phyloP scores from a whole-genome alignment of 2,113 vertebrate species.

The Nansenia antarctica region DNA sequence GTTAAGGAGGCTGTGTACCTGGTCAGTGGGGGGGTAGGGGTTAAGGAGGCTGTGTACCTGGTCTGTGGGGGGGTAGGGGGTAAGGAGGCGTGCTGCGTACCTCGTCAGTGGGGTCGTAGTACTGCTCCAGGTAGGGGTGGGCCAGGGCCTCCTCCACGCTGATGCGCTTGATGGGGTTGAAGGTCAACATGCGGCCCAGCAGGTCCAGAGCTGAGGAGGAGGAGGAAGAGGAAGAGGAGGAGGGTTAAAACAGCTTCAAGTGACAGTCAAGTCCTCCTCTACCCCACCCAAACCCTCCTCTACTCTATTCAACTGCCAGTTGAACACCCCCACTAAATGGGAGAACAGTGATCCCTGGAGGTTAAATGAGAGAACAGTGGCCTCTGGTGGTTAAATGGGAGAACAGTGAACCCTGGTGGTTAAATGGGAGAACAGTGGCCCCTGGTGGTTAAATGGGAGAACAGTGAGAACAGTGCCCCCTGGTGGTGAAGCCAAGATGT shows the following conservation, averaged over 20 bases:
- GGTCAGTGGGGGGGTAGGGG: too few relatives aligned
- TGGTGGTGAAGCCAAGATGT: too few relatives aligned
- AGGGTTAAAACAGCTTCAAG: neutral
- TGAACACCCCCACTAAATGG: too few relatives aligned
- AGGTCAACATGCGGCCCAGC: constrained; percentile 88
- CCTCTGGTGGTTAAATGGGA: too few relatives aligned
- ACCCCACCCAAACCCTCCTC: too few relatives aligned
- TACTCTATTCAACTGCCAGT: too few relatives aligned
- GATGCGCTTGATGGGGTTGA: constrained; percentile 90
- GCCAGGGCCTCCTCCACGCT: constrained; percentile 87
- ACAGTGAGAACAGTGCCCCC: neutral
- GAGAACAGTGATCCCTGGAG: too few relatives aligned
- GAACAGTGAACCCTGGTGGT: too few relatives aligned
- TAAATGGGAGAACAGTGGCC: neutral
- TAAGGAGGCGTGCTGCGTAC: constrained; percentile 49
- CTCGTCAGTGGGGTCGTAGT: constrained; percentile 91
- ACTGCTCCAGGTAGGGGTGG: constrained; percentile 90
- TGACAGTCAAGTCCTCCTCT: neutral
- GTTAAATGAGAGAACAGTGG: too few relatives aligned
- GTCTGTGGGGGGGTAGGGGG: too few relatives aligned
- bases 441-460: neutral
- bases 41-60: too few relatives aligned
- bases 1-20: too few relatives aligned
- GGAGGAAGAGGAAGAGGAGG: neutral
- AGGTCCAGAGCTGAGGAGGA: constrained; percentile 81